Evolutionary conservation across 2,113 vertebrate species (phyloP).

Genomic region (Ameiurus melas): DNA sequence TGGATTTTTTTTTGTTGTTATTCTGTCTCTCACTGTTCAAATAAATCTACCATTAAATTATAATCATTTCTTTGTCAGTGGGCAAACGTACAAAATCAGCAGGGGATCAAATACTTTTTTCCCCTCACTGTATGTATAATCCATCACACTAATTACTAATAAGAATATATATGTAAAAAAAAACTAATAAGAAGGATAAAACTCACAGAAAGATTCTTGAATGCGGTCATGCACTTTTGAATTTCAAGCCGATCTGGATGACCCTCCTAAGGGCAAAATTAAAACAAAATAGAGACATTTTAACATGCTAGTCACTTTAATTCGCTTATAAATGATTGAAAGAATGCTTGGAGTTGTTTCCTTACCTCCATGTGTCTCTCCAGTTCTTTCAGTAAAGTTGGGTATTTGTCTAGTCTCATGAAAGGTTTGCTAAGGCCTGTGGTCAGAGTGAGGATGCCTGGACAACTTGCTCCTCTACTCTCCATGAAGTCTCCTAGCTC

Average conservation of each 20-base stretch:
- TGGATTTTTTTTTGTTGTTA: no score
- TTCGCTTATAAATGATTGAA: neutral
- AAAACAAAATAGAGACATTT: slow-evolving; percentile 11
- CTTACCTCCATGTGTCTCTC: slow-evolving; percentile 99
- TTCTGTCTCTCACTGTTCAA: no score
- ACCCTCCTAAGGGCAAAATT: slow-evolving; percentile 78
- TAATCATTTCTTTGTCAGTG: no score
- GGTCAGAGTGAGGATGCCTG: slow-evolving; percentile 93
- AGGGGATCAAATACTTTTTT: no score
- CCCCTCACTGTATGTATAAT: no score
- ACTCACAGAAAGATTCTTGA: slow-evolving; percentile 94
- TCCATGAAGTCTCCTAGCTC: slow-evolving; percentile 97
- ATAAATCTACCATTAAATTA: no score
- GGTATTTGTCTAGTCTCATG: slow-evolving; percentile 98
- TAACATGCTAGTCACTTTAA: neutral
- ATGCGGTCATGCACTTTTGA: slow-evolving; percentile 92
- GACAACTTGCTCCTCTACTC: slow-evolving; percentile 85
- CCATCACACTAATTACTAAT: neutral
- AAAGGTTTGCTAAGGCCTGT: slow-evolving; percentile 99
- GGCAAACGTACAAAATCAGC: no score
- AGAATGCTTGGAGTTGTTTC: neutral
- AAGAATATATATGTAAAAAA: neutral
- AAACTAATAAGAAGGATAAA: neutral
- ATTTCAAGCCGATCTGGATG: slow-evolving; percentile 92
- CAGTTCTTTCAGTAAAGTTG: slow-evolving; percentile 93